Conservation (phyloP, 2,888 invertebrate genomes). For the Diaphora mendica region DNA sequence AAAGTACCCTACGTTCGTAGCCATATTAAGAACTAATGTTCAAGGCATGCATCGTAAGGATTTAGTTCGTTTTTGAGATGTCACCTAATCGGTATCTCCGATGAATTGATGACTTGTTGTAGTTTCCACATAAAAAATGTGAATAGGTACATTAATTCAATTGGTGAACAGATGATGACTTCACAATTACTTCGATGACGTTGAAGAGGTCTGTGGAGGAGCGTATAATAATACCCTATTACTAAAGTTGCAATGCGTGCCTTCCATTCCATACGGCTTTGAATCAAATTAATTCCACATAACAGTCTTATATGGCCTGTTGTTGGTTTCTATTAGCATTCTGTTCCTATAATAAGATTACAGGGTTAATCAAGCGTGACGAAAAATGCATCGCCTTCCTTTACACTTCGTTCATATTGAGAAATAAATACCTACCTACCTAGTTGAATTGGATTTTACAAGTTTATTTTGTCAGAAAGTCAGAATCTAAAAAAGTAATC, state of each 20-base stretch:
- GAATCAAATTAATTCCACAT: slow-evolving; percentile 35
- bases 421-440: slow-evolving; percentile 25
- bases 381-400: slow-evolving; percentile 49
- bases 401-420: slow-evolving; percentile 27
- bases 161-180: background rate
- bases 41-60: background rate
- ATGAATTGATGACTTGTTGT: background rate
- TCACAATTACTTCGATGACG: background rate
- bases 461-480: background rate
- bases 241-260: background rate
- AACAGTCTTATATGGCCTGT: slow-evolving; percentile 15
- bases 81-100: background rate
- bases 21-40: too few species aligned
- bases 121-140: background rate
- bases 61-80: background rate
- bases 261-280: background rate
- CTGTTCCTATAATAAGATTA: slow-evolving; percentile 53
- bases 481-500: background rate
- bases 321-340: slow-evolving; percentile 38
- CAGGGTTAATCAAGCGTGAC: slow-evolving; percentile 54
- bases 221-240: background rate
- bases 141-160: background rate
- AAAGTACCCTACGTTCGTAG: too few species aligned
- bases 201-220: background rate
- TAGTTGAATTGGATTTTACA: background rate